Conservation (phyloP, 2,113 vertebrate species). For the Candoia aspera region DNA sequence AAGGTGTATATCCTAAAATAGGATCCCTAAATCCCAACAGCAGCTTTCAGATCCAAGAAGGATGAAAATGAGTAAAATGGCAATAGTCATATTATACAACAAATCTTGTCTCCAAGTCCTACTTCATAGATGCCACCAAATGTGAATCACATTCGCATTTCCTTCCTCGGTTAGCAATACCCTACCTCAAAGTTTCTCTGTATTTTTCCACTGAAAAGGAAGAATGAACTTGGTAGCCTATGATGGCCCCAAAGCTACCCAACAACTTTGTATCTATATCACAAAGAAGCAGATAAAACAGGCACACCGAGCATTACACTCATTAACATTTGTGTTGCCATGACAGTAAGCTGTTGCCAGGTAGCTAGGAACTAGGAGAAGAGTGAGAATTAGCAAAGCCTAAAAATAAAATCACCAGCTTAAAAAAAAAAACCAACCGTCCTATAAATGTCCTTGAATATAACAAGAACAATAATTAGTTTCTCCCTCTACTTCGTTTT, state of each 20-base stretch:
- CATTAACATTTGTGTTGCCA: conserved; percentile 73
- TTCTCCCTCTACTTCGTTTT: background rate
- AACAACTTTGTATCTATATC: conserved; percentile 27
- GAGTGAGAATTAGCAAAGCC: conserved; percentile 78
- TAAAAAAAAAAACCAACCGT: conserved; percentile 30
- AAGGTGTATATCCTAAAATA: background rate
- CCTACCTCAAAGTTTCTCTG: background rate
- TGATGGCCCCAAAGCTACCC: conserved; percentile 20
- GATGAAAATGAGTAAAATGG: background rate
- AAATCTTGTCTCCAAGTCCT: background rate
- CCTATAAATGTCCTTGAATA: conserved; percentile 61
- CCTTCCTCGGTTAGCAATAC: conserved; percentile 8
- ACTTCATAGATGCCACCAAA: background rate
- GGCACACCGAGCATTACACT: conserved; percentile 62
- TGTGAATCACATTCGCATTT: background rate
- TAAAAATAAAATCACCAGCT: conserved; percentile 79
- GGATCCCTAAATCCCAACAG: background rate
- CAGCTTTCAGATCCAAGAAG: conserved; percentile 1
- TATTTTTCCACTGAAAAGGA: background rate
- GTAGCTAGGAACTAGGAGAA: conserved; percentile 72
- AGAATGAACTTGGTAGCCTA: background rate
- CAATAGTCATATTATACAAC: rapidly evolving
- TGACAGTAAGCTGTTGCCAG: conserved; percentile 82
- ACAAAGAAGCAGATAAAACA: conserved; percentile 52
- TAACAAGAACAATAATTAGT: conserved; percentile 63